A percentile compares a stretch with the other conserved stretches of the same genome.
Conservation (phyloP, 2,888 invertebrate species). For the Lasioglossum leucozonium region DNA sequence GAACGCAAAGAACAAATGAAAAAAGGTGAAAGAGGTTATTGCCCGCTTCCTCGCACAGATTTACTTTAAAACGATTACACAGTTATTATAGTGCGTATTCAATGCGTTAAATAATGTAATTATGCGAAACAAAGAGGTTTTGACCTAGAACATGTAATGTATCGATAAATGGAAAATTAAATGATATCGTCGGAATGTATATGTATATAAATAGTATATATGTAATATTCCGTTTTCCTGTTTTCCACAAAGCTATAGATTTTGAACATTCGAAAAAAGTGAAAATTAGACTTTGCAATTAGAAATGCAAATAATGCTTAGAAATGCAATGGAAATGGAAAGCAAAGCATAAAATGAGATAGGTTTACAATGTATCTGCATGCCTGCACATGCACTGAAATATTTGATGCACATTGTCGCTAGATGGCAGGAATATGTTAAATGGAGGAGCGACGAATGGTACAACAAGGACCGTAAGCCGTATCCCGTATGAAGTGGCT, state of each 20-base stretch:
- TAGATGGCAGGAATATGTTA: constrained; percentile 47
- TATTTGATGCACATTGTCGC: constrained; percentile 8
- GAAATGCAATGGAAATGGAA: neutral
- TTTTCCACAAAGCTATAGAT: neutral
- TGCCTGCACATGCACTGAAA: neutral
- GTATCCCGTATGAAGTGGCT: constrained; percentile 13
- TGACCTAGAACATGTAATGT: neutral
- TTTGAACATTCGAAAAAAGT: no score
- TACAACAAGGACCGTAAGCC: neutral
- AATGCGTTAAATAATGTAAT: neutral
- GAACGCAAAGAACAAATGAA: constrained; percentile 88
- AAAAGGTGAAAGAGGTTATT: constrained; percentile 49
- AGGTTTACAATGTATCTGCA: neutral
- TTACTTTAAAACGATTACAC: neutral
- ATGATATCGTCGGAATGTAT: neutral
- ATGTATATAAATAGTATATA: neutral
- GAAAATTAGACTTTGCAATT: no score
- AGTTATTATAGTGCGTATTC: neutral
- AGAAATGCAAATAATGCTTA: no score
- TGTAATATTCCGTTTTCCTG: neutral
- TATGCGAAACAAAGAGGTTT: neutral
- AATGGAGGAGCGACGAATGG: constrained; percentile 31
- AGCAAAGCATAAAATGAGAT: neutral
- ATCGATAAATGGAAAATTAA: neutral
- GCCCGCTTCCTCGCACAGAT: neutral